Evolutionary conservation across 2,797 vertebrate genomes (phyloP).

Genomic region (Fratercula arctica): DNA sequence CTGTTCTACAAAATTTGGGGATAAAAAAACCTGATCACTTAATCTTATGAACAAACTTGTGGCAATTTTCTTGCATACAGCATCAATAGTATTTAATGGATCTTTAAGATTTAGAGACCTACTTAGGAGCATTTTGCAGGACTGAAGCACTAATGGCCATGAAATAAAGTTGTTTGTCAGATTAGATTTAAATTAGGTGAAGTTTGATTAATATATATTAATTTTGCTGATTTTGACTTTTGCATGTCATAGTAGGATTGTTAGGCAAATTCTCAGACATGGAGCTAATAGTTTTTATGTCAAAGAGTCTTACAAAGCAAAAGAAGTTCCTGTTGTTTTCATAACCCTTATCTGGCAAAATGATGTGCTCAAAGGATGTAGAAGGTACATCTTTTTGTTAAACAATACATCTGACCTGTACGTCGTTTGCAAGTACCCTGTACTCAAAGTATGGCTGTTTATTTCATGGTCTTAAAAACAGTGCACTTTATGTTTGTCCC

Average conservation of each 20-base stretch:
- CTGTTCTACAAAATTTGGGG: background rate
- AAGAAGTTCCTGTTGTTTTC: background rate
- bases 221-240: background rate
- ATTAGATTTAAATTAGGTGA: background rate
- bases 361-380: rapidly evolving
- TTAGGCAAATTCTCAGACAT: background rate
- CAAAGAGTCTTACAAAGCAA: background rate
- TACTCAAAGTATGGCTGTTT: background rate
- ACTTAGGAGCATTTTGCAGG: background rate
- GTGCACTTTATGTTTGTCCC: background rate
- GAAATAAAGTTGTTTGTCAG: background rate
- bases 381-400: background rate
- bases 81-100: background rate
- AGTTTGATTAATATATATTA: background rate
- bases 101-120: background rate
- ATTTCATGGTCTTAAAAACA: background rate
- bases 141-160: background rate
- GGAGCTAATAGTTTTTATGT: background rate
- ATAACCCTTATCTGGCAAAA: background rate
- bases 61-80: background rate
- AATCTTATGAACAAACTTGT: background rate
- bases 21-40: background rate
- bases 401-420: background rate
- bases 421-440: background rate
- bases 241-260: background rate